A percentile compares a stretch with the other conserved stretches of the same genome.
Conservation (phyloP, 2,888 invertebrate species). For the Lutraria lutraria region DNA sequence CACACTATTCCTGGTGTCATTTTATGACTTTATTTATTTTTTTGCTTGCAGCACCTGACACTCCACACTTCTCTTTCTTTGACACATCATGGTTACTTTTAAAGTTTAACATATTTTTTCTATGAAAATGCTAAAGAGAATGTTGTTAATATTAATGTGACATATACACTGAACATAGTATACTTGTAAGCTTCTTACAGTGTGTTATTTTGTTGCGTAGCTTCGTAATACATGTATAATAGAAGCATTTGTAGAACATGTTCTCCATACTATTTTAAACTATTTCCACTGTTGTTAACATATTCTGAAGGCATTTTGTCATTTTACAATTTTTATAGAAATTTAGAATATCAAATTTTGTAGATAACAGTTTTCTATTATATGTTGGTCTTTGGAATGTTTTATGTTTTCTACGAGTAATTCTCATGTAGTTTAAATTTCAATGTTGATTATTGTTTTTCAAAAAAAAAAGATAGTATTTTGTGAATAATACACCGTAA, state of each 20-base stretch:
- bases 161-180: neutral
- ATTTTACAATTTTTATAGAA: neutral
- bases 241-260: neutral
- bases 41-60: too few species aligned
- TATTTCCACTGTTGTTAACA: neutral
- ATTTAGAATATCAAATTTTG: neutral
- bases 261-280: neutral
- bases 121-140: neutral
- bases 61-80: too few species aligned
- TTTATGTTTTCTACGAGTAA: neutral
- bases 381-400: neutral
- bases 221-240: neutral
- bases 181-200: neutral
- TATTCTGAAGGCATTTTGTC: neutral
- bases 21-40: too few species aligned
- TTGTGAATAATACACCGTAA: too few species aligned
- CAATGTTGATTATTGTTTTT: too few species aligned
- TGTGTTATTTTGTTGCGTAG: neutral
- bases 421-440: neutral
- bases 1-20: too few species aligned
- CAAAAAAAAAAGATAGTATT: too few species aligned
- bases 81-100: too few species aligned
- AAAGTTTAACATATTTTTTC: neutral
- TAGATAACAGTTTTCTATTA: neutral
- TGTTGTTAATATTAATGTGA: neutral